phyloP scores from a whole-genome alignment of 2,888 invertebrate genomes.

The Nemotelus pantherinus region DNA sequence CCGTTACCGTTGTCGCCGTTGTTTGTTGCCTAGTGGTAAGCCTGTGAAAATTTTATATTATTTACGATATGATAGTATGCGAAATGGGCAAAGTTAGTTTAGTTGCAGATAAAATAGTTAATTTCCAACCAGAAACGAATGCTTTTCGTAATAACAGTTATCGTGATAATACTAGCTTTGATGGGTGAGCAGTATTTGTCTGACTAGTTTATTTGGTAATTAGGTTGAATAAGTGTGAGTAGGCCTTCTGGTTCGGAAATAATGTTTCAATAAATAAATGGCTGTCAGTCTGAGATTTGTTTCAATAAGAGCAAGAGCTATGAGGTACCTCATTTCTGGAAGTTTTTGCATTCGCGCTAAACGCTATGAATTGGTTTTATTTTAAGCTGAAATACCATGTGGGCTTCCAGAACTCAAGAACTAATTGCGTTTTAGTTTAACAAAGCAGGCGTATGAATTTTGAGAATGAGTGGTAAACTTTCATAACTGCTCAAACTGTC shows the following conservation, averaged over 20 bases:
- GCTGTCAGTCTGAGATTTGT: too few relatives aligned
- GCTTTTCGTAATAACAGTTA: background rate
- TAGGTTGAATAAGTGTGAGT: background rate
- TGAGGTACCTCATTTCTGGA: too few relatives aligned
- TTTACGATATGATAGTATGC: constrained; percentile 32
- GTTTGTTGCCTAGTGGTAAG: constrained; percentile 3
- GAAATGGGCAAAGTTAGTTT: constrained; percentile 25
- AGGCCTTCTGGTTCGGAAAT: background rate
- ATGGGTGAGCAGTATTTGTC: background rate
- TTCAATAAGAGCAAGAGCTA: too few relatives aligned
- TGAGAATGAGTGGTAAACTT: too few relatives aligned
- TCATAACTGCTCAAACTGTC: too few relatives aligned
- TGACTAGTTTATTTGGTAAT: background rate
- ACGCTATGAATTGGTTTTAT: too few relatives aligned
- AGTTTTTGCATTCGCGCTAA: too few relatives aligned
- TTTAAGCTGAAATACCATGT: too few relatives aligned
- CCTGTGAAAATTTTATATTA: constrained; percentile 24
- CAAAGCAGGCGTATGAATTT: too few relatives aligned
- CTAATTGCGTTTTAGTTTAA: too few relatives aligned
- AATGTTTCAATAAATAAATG: background rate
- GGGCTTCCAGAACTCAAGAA: too few relatives aligned
- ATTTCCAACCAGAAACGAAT: constrained; percentile 2
- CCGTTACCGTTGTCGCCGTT: background rate
- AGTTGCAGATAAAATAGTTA: constrained; percentile 6
- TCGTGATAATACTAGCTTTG: background rate